Evolutionary conservation across 2,797 vertebrate species (phyloP).

Genomic region (Falco novaeseelandiae): DNA sequence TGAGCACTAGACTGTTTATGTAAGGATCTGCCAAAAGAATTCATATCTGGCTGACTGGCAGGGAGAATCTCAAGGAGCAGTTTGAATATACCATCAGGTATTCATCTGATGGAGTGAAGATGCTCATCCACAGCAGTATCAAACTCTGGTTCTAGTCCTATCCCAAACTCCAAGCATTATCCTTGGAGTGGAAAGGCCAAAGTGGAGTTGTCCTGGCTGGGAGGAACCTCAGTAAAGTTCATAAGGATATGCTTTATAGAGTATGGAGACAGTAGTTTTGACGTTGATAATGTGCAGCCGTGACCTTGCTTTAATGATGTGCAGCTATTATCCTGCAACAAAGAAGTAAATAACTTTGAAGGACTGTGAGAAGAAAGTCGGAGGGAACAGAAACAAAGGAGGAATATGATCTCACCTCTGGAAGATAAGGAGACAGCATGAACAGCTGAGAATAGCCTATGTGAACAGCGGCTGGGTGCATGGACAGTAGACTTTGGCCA

Average conservation of each 20-base stretch:
- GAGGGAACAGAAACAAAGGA: no score
- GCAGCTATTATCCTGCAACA: no score
- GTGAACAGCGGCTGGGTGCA: no score
- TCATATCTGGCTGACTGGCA: neutral
- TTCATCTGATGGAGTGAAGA: neutral
- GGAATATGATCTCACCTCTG: no score
- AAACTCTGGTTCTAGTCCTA: neutral
- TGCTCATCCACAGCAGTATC: neutral
- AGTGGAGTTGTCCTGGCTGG: neutral
- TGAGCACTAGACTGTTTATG: neutral
- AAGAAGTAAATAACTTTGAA: no score
- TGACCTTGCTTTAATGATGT: no score
- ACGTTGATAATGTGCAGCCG: no score
- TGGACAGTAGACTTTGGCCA: no score
- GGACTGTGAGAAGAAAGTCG: no score
- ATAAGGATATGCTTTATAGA: neutral
- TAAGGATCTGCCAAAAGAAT: neutral
- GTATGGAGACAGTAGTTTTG: no score
- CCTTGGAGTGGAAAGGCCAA: neutral
- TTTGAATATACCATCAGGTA: accelerated
- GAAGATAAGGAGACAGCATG: no score
- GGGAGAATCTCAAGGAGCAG: neutral
- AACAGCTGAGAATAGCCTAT: no score
- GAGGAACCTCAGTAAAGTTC: neutral
- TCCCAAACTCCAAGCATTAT: neutral